phyloP scores from a whole-genome alignment of 2,888 invertebrate species.

The Phyllotreta striolata region DNA sequence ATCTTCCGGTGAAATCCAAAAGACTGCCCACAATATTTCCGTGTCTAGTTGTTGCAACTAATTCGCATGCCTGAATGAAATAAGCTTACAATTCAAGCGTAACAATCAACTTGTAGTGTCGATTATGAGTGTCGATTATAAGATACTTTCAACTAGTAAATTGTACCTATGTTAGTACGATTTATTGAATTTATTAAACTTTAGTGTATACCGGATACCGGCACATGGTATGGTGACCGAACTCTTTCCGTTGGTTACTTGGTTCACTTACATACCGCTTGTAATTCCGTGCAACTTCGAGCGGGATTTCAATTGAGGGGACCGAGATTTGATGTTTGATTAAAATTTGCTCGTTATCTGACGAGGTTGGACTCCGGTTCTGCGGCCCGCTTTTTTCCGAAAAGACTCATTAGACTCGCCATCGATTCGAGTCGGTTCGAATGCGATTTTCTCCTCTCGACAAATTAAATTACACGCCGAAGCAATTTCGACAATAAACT shows the following conservation, averaged over 20 bases:
- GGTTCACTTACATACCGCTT: conserved; percentile 10
- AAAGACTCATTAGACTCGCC: conserved; percentile 11
- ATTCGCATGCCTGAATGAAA: background rate
- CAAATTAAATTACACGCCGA: conserved; percentile 12
- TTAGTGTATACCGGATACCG: background rate
- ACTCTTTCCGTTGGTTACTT: conserved; percentile 5
- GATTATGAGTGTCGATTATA: background rate
- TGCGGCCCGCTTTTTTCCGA: conserved; percentile 11
- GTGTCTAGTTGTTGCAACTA: conserved; percentile 6
- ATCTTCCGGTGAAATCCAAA: conserved; percentile 13
- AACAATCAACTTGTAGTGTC: background rate
- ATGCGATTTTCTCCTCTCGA: conserved; percentile 2
- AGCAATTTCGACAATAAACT: background rate
- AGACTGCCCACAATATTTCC: conserved; percentile 10
- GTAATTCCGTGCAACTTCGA: conserved; percentile 20
- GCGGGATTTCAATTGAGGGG: conserved; percentile 18
- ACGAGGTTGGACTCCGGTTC: conserved; percentile 9
- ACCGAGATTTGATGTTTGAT: conserved; percentile 24
- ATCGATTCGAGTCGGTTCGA: background rate
- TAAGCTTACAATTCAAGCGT: too few relatives aligned
- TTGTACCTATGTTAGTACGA: too few relatives aligned
- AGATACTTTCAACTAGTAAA: too few relatives aligned
- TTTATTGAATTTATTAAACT: background rate
- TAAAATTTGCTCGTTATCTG: conserved; percentile 20
- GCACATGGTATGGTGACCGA: background rate